Percentiles rank a stretch among this genome's conserved stretches.
phyloP scores from a whole-genome alignment of 2,888 invertebrate species.

The Melanotus villosus region DNA sequence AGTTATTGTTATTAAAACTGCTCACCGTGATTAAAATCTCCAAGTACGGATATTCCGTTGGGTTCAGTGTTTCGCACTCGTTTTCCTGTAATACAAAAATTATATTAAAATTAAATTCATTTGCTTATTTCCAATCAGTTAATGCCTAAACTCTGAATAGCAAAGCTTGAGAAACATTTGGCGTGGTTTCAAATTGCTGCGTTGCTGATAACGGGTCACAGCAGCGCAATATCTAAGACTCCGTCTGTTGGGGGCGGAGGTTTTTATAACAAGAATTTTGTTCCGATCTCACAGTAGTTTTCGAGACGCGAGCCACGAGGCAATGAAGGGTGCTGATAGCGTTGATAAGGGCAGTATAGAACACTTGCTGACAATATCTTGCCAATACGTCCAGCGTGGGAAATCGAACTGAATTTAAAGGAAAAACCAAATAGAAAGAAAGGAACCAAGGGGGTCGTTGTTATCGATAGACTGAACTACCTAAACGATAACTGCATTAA shows the following conservation, averaged over 20 bases:
- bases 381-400: slow-evolving; percentile 43
- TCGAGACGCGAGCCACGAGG: slow-evolving; percentile 45
- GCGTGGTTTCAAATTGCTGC: slow-evolving; percentile 59
- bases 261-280: slow-evolving; percentile 59
- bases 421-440: slow-evolving; percentile 4
- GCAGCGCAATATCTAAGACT: slow-evolving; percentile 54
- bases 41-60: slow-evolving; percentile 66
- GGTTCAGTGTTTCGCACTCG: slow-evolving; percentile 66
- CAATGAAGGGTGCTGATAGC: slow-evolving; percentile 53
- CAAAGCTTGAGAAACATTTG: slow-evolving; percentile 55
- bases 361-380: slow-evolving; percentile 54
- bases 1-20: slow-evolving; percentile 61
- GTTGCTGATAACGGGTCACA: slow-evolving; percentile 53
- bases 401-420: slow-evolving; percentile 33
- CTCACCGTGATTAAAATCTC: slow-evolving; percentile 69
- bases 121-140: slow-evolving; percentile 54
- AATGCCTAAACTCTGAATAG: slow-evolving; percentile 47
- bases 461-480: neutral
- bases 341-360: slow-evolving; percentile 52
- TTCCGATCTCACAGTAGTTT: slow-evolving; percentile 53
- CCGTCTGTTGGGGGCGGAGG: slow-evolving; percentile 50
- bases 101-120: slow-evolving; percentile 45
- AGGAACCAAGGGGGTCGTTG: neutral
- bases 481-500: slow-evolving; percentile 29
- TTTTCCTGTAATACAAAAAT: slow-evolving; percentile 63